Evolutionary conservation across 2,113 vertebrate genomes (phyloP), one percentile per base, ranked within the genome.

Genomic region (Anoplopoma fimbria): DNA sequence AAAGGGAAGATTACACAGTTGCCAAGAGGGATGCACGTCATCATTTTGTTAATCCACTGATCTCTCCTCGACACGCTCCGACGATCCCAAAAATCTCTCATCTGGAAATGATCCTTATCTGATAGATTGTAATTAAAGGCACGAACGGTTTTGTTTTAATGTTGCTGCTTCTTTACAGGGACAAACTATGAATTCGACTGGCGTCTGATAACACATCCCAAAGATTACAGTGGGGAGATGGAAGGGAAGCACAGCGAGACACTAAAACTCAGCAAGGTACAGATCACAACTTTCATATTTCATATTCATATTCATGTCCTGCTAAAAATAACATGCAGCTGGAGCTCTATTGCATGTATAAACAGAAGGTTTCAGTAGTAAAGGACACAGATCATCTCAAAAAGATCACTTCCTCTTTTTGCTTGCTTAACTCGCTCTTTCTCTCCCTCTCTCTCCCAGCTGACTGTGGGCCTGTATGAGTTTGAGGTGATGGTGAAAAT

Each of bases 221-320:
- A 93, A 91, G 97, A 99, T 93, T 98, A 97, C 93, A 96, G 97
- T 71, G 98, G 98, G 51, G 97, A 96, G 91, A 97, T 99, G 97
- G 98, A 96, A 92, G 97, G 96, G 58, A 94, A 98, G 58, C 95
- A 96, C 90, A 96, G 94, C 55, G 92, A 88, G 85, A 94, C 95
- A 0, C 96, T 99, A 17, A 99, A 96, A 72, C 95, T 99, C 36
- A 99, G 98, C 91, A 96, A 97, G 96, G 98, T 99, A 55, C 42
- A 85, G 92, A 75, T 29, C 10, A 10, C 51, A 47, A 14, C 21
- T 3, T n/a, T 49, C 57, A 36, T 25, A 4, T 3, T 15, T 45
- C 55, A 36, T 33, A 4, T 49, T 27, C 51, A 53, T n/a, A 9
- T 38, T 71, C 29, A 6, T 33, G 29, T 23, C 53, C 13, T 58